Base-by-base conservation (phyloP, 2,797 vertebrate species). In the Karalla daura region DNA sequence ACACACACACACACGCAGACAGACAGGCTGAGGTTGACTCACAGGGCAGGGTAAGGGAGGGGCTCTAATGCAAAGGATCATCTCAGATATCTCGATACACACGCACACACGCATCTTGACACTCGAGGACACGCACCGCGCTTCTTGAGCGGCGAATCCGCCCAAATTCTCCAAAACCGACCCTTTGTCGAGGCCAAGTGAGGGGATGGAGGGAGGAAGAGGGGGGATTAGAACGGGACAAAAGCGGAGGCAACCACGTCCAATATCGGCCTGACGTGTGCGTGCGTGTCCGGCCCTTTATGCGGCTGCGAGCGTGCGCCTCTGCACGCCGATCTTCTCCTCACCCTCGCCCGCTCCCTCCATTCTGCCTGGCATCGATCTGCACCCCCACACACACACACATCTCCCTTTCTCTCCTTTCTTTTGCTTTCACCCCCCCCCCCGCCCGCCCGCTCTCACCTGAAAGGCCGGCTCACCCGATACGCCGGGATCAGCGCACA, bases 381-480 rank as follows among this genome's bases (percentile, higher is more conserved):
- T 0, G 15, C 56, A 75, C 59, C 60, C 58, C 51, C 21, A n/a
- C n/a, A n/a, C n/a, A n/a, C n/a, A n/a, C n/a, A n/a, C n/a, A n/a
- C n/a, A n/a, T 51, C 41, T 61, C 50, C 33, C 81, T 70, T 74
- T 53, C 36, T n/a, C 46, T 68, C 46, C 14, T 41, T 74, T 84
- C 53, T 61, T 78, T 88, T 83, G 68, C 56, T 78, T 84, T 78
- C 50, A 71, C 78, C 86, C 81, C 68, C 76, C 53, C 59, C 30
- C 41, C 81, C n/a, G n/a, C n/a, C n/a, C n/a, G n/a, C n/a, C n/a
- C n/a, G n/a, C n/a, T n/a, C n/a, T 83, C 78, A 70, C 36, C 76
- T 84, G 69, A 74, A 78, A 84, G 81, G 80, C 84, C 81, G 72
- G 51, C 76, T 85, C 69, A 74, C 58, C 82, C 69, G 76, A 80